Evolutionary conservation across 2,797 vertebrate species (phyloP), one percentile per base, ranked within the genome.

Genomic region (Gallinago nigripennis): DNA sequence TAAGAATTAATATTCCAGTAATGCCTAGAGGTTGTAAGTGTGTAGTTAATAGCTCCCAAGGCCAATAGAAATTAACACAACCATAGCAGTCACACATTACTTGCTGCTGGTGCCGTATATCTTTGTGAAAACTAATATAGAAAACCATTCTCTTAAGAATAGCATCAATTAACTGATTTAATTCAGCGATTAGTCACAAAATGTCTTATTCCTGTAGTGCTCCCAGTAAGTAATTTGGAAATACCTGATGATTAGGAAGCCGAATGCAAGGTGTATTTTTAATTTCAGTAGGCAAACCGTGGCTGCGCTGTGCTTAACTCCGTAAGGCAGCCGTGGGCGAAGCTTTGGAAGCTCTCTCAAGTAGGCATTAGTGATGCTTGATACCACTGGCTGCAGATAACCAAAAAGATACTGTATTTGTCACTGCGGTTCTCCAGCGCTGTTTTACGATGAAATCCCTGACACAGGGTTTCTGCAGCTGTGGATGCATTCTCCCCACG

Each of bases 71-170:
- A 95, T 97, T 92, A 97, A 91, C 90, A 78, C 69, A 95, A 88
- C 75, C 81, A 30, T 82, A 92, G 94, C 92, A 96, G 92, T 92
- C 96, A 78, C 90, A 94, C 78, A 78, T 95, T 95, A 95, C 95
- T 95, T 95, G 95, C 94, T 96, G 92, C 94, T 93, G 86, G 86
- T 94, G 88, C 94, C 90, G 78, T 95, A 78, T 96, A 94, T 97
- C 94, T 95, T 95, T 95, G 93, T 97, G 93, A 96, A 96, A 96
- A 94, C 94, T 95, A 95, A 93, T 96, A 95, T 54, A 96, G 93
- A 93, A 96, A 96, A 96, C 93, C 92, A 95, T 97, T 96, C 96
- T 97, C 94, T 95, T 96, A 97, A 95, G 96, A 96, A 96, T 93
- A 97, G 93, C 90, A 95, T 96, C 94, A 96, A 96, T 96, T 96